These are phyloP conservation scores for Lamprotornis superbus DNA, from an alignment of 2,113 vertebrate genomes.

Conservation along the genomic window DNA sequence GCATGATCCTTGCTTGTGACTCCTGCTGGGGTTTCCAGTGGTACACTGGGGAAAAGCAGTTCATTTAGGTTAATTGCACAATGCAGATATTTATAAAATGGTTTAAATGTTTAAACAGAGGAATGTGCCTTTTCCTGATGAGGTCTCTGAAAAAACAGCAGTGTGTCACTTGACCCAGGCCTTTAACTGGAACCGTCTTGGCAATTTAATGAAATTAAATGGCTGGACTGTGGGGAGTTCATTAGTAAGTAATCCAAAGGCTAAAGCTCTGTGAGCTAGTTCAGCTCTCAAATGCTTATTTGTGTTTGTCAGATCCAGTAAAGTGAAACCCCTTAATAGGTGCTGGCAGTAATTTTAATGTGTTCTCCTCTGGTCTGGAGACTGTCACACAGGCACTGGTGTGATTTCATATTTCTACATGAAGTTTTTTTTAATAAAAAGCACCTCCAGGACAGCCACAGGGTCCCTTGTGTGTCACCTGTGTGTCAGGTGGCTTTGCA, in stretches of 20 bases:
- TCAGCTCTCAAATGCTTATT: background rate
- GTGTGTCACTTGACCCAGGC: background rate
- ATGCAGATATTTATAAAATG: background rate
- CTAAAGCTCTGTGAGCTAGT: conserved; percentile 29
- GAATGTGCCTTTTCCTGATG: background rate
- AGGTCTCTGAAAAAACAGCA: background rate
- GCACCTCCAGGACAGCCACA: background rate
- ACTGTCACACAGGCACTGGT: background rate
- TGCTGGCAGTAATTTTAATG: background rate
- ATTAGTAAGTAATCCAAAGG: conserved; percentile 58
- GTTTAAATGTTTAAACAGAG: background rate
- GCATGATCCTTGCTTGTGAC: background rate
- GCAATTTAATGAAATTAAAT: conserved; percentile 58
- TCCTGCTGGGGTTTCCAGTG: background rate
- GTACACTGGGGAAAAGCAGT: background rate
- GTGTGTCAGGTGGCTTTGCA: background rate
- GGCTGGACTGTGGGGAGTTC: conserved; percentile 33
- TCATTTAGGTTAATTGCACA: background rate
- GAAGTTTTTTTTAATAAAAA: background rate
- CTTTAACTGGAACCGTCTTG: conserved; percentile 42
- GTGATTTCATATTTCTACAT: background rate
- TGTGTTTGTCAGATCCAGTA: conserved; percentile 47
- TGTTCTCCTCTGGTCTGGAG: background rate
- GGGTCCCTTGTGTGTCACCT: background rate
- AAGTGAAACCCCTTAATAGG: conserved; percentile 38